Evolutionary conservation across 2,113 vertebrate species (phyloP), one percentile per base, ranked within the genome.

Genomic region (Ameiurus melas): DNA sequence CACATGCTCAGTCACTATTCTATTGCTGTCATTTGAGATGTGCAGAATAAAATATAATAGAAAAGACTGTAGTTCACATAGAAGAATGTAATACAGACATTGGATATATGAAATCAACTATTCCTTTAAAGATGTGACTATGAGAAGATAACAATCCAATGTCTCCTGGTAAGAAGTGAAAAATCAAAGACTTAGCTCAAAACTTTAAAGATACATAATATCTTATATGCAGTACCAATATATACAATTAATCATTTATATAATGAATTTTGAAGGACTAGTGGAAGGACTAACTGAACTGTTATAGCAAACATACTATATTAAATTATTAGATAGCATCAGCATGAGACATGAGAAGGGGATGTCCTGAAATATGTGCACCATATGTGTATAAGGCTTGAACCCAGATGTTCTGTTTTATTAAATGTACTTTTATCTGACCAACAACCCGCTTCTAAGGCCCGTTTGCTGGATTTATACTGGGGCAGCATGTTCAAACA

Each of bases 321-420:
- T 1, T 20, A 80, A n/a, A 55, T 80, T 58, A 81, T 81, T 5
- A 81, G 8, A 81, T 82, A 53, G 36, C 85, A 64, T 80, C 55
- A 84, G 55, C 55, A 85, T 73, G 51, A 68, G 16, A 88, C 71
- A 70, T 30, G 66, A 73, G 55, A n/a, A 43, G 10, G 33, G 7
- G 33, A 75, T 81, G 57, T 77, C 25, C 85, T 79, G 30, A 90
- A 91, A 88, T 71, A 66, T 90, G 87, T 68, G 58, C 36, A 36
- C 84, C 85, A 85, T 71, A 62, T 86, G 87, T 57, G 77, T 90
- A 25, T 58, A 58, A 57, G 39, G 75, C 16, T 20, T 87, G 85
- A 89, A 73, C 58, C 66, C 88, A 80, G 47, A 89, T 80, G 82
- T 68, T 71, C 58, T 85, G 30, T 86, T 86, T 88, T 78, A 47